A percentile compares a stretch with the other conserved stretches of the same genome.
These are phyloP conservation scores for Spea bombifrons DNA, from an alignment of 2,113 vertebrate genomes.

Conservation along the genomic window DNA sequence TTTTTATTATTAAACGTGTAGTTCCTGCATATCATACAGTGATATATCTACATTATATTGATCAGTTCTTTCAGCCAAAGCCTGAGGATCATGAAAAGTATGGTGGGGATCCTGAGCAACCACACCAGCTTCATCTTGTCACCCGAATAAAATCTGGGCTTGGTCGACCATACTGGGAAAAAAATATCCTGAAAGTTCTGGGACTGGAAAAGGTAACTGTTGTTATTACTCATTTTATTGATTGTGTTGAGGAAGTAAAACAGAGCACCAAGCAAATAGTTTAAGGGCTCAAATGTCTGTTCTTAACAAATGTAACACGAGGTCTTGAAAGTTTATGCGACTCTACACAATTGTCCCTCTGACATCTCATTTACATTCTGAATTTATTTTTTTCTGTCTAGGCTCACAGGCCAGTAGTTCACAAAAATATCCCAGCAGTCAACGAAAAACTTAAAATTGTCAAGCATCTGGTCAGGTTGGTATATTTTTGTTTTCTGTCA, in stretches of 20 bases:
- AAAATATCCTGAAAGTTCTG: slow-evolving; percentile 74
- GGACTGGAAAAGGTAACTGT: slow-evolving; percentile 79
- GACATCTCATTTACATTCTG: background rate
- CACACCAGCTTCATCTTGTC: slow-evolving; percentile 88
- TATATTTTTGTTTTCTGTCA: slow-evolving; percentile 29
- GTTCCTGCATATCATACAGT: background rate
- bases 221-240: too few species aligned
- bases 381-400: slow-evolving; percentile 51
- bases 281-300: too few species aligned
- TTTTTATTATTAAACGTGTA: background rate
- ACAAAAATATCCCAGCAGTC: slow-evolving; percentile 91
- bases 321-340: too few species aligned
- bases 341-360: too few species aligned
- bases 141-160: slow-evolving; percentile 77
- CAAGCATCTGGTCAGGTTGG: slow-evolving; percentile 92
- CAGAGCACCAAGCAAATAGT: too few species aligned
- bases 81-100: slow-evolving; percentile 87
- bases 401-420: slow-evolving; percentile 77
- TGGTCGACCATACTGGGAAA: slow-evolving; percentile 92
- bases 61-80: slow-evolving; percentile 75
- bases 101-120: slow-evolving; percentile 85
- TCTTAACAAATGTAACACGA: too few species aligned
- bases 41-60: background rate
- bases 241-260: too few species aligned
- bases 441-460: slow-evolving; percentile 83